Evolutionary conservation across 2,888 invertebrate species (phyloP).

Genomic region (Arrhopalites spinosus): DNA sequence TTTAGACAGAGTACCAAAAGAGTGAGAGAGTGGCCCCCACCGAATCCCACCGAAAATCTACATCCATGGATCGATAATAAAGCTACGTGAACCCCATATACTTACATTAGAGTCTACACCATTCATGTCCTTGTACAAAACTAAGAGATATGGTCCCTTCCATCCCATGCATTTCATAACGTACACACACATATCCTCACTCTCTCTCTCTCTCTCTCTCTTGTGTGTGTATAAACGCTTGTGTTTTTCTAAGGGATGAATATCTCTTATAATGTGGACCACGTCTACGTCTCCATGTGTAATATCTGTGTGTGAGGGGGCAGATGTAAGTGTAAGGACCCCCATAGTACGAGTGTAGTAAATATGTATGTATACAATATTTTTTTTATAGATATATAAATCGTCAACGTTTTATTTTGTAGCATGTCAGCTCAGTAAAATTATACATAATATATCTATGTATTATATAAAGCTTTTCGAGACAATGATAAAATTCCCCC

Average conservation of each 20-base stretch:
- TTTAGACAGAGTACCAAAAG: background rate
- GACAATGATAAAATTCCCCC: too few species aligned
- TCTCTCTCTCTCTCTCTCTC: background rate
- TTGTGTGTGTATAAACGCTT: background rate
- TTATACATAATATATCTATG: too few species aligned
- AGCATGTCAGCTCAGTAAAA: too few species aligned
- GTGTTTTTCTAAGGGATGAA: background rate
- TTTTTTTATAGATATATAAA: too few species aligned
- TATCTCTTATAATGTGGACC: background rate
- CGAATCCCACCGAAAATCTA: background rate
- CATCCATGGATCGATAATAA: conserved; percentile 11
- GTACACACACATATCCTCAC: background rate
- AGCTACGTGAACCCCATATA: background rate
- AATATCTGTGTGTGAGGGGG: background rate
- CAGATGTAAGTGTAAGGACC: too few species aligned
- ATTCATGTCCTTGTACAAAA: background rate
- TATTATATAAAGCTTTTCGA: too few species aligned
- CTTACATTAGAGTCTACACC: background rate
- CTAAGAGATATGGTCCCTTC: background rate
- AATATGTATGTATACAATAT: too few species aligned
- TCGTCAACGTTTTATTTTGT: too few species aligned
- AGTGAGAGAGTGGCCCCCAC: too few species aligned
- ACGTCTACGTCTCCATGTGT: background rate
- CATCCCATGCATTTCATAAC: background rate
- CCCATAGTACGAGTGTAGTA: too few species aligned